Conservation (phyloP, 2,797 vertebrate species). For the Melanotaenia pygmaea region DNA sequence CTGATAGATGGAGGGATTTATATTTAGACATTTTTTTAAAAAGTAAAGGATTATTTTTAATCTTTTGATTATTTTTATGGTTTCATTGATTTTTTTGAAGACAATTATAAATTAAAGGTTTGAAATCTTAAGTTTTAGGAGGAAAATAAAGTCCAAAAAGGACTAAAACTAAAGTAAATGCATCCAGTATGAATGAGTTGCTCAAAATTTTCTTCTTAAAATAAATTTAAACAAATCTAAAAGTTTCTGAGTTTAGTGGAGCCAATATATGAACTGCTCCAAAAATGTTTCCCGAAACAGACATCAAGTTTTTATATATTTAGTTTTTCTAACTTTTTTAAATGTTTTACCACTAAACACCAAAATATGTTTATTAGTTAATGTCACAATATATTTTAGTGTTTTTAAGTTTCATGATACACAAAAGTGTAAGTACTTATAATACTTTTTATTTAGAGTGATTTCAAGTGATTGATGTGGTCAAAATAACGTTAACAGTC, state of each 20-base stretch:
- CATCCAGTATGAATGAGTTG: not conserved
- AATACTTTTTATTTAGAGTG: no score
- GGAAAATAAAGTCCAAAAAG: not conserved
- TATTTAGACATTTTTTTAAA: not conserved
- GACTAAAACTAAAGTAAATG: not conserved
- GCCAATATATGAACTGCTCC: no score
- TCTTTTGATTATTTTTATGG: not conserved
- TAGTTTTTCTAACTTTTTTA: no score
- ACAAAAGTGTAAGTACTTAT: no score
- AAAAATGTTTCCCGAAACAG: no score
- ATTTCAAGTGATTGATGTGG: no score
- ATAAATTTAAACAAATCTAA: not conserved
- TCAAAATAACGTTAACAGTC: no score
- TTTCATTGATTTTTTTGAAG: not conserved
- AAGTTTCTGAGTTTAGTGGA: not conserved
- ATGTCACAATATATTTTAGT: no score
- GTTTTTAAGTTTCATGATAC: no score
- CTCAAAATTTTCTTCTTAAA: not conserved
- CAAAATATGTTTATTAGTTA: no score
- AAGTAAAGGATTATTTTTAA: not conserved
- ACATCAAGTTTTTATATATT: no score
- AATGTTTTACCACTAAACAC: no score
- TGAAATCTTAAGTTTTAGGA: not conserved
- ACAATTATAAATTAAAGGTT: not conserved
- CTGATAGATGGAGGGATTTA: not conserved